A percentile compares a stretch with the other conserved stretches of the same genome.
Conservation (phyloP, 2,797 vertebrate genomes). For the Gallinago stenura region DNA sequence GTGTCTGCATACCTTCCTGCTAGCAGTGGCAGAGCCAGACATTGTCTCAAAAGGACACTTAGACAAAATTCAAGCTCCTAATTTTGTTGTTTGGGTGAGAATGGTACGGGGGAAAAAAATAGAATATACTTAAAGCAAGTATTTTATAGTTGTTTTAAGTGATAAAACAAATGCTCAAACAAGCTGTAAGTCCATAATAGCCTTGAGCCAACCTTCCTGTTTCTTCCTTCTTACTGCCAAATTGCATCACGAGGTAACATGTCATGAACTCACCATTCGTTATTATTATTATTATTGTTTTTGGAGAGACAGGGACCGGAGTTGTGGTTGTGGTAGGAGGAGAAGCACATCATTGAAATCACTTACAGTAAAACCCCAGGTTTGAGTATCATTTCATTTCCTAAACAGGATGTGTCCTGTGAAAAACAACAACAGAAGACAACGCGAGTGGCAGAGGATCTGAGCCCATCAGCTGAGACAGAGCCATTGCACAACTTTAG, state of each 20-base stretch:
- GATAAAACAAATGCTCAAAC: background rate
- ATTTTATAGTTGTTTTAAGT: background rate
- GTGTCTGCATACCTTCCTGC: background rate
- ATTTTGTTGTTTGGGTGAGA: background rate
- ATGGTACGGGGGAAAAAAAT: background rate
- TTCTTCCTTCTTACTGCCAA: conserved; percentile 30
- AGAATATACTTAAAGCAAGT: background rate
- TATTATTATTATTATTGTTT: conserved; percentile 35
- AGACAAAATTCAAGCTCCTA: background rate
- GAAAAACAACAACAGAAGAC: conserved; percentile 27
- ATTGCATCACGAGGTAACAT: background rate
- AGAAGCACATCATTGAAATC: conserved; percentile 41
- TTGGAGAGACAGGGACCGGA: conserved; percentile 20
- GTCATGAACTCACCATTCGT: conserved; percentile 35
- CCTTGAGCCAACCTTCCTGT: conserved; percentile 11
- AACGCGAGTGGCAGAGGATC: background rate
- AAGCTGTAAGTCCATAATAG: background rate
- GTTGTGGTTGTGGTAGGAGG: conserved; percentile 48
- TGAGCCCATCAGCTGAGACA: background rate
- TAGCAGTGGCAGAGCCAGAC: background rate
- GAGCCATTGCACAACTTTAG: background rate
- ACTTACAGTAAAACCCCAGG: conserved; percentile 57
- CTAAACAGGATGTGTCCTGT: conserved; percentile 53
- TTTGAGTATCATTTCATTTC: conserved; percentile 38
- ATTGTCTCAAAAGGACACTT: background rate